phyloP scores from a whole-genome alignment of 2,888 invertebrate genomes.

The Mystacides longicornis region DNA sequence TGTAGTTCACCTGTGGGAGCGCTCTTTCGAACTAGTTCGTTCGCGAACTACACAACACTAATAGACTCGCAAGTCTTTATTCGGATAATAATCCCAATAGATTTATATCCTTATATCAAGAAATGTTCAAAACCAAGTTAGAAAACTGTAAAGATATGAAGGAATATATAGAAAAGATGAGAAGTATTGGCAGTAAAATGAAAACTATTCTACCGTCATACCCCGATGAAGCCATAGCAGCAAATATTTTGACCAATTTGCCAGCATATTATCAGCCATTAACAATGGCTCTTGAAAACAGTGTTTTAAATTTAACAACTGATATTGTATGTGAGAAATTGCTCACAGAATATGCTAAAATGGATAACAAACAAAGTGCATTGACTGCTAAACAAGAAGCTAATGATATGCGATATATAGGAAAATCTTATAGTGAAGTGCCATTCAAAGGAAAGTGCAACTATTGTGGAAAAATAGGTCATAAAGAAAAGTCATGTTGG shows the following conservation, averaged over 20 bases:
- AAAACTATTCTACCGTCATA: background rate
- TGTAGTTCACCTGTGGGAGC: too few relatives aligned
- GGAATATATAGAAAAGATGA: slow-evolving; percentile 2
- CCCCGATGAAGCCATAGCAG: slow-evolving; percentile 1
- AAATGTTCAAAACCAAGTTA: background rate
- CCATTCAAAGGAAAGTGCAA: background rate
- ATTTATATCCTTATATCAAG: background rate
- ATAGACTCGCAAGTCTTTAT: background rate
- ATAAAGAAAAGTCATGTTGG: background rate
- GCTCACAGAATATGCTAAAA: background rate
- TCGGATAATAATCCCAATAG: background rate
- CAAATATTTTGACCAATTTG: background rate
- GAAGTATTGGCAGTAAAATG: background rate
- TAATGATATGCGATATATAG: background rate
- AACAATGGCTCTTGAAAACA: slow-evolving; percentile 1
- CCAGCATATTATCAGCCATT: slow-evolving; percentile 1
- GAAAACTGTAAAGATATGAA: background rate
- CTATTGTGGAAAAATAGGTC: background rate
- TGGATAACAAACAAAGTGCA: background rate
- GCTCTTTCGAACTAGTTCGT: too few relatives aligned
- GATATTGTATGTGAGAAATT: slow-evolving; percentile 3
- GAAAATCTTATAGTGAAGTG: background rate
- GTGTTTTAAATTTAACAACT: background rate
- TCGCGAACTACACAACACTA: too few relatives aligned
- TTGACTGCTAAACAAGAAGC: background rate